These are phyloP conservation scores for Darwinula stevensoni DNA, from an alignment of 2,888 invertebrate species.

Conservation along the genomic window DNA sequence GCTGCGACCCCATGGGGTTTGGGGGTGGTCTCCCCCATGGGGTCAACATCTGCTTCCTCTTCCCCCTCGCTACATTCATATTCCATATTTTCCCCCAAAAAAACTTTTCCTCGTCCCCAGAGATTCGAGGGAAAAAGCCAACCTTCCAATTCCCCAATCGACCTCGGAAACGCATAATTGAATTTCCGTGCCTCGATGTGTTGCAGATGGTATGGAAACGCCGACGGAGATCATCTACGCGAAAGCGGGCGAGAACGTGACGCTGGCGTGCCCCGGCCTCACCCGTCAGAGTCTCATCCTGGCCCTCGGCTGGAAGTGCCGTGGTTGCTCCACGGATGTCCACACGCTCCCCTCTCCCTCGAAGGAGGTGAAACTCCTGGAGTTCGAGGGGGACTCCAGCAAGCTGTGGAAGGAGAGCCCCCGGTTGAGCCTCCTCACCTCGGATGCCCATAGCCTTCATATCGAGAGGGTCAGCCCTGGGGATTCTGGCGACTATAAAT, in stretches of 20 bases:
- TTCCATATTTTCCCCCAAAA: no score
- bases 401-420: slow-evolving; percentile 23
- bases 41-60: no score
- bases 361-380: slow-evolving; percentile 19
- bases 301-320: slow-evolving; percentile 27
- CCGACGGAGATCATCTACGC: slow-evolving; percentile 26
- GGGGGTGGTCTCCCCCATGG: no score
- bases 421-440: slow-evolving; percentile 26
- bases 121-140: no score
- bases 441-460: slow-evolving; percentile 28
- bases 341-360: slow-evolving; percentile 10
- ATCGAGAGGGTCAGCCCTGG: slow-evolving; percentile 29
- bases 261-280: slow-evolving; percentile 32
- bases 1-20: no score
- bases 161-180: no score
- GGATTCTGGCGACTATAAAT: slow-evolving; percentile 33
- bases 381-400: slow-evolving; percentile 21
- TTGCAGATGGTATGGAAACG: not conserved
- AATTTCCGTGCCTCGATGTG: no score
- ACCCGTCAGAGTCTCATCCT: slow-evolving; percentile 31
- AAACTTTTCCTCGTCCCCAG: no score
- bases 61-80: no score
- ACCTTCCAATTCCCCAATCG: no score
- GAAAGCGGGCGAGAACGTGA: slow-evolving; percentile 31
- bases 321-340: slow-evolving; percentile 12